Evolutionary conservation across 2,888 invertebrate genomes (phyloP).

Genomic region (Cephalotes varians): DNA sequence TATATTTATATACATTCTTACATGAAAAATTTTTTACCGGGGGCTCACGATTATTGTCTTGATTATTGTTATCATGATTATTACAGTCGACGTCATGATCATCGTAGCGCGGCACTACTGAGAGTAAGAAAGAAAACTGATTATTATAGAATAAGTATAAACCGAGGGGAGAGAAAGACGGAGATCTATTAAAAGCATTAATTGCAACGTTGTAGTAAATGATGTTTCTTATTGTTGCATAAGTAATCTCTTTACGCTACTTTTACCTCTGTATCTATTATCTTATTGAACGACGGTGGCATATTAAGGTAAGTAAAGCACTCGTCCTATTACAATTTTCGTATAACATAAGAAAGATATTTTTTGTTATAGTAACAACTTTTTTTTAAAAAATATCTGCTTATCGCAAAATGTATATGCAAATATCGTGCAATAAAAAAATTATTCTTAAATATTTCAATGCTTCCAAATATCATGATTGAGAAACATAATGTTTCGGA

Average conservation of each 20-base stretch:
- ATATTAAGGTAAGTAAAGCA: slow-evolving; percentile 8
- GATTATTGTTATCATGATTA: slow-evolving; percentile 64
- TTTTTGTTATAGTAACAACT: neutral
- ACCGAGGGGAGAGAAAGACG: slow-evolving; percentile 17
- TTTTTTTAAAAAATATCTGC: neutral
- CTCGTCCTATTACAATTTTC: no score
- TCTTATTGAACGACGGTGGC: neutral
- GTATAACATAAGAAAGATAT: neutral
- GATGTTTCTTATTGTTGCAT: slow-evolving; percentile 30
- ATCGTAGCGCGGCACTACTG: slow-evolving; percentile 70
- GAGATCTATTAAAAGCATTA: slow-evolving; percentile 70
- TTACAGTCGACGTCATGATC: slow-evolving; percentile 56
- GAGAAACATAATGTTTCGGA: neutral
- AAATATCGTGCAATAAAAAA: neutral
- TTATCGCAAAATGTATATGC: neutral
- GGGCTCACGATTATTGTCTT: slow-evolving; percentile 56
- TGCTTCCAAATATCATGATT: neutral
- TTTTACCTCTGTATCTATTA: neutral
- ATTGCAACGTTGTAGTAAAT: slow-evolving; percentile 67
- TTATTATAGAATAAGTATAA: slow-evolving; percentile 64
- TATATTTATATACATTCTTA: no score
- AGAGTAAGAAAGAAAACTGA: slow-evolving; percentile 43
- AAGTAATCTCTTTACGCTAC: slow-evolving; percentile 13
- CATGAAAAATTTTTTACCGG: no score
- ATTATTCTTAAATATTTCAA: neutral